Base-by-base conservation (phyloP, 2,888 invertebrate genomes). In the Caenorhabditis panamensis region DNA sequence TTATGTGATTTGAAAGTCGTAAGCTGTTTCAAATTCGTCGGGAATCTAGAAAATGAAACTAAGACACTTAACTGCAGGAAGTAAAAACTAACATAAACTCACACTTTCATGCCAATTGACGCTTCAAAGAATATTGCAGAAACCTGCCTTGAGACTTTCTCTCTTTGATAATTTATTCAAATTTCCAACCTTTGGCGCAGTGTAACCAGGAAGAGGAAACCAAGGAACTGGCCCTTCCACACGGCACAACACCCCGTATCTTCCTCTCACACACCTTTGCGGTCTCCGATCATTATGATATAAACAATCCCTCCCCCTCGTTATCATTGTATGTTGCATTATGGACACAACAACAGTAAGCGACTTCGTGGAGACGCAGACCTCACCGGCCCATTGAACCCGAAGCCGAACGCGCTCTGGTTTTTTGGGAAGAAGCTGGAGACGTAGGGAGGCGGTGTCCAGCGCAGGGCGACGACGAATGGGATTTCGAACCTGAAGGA, bases 401-500 rank as follows among this genome's bases (percentile, higher is more conserved):
- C 73, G 73, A 73, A 73, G 72, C 54, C 64, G 73, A 64, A 71
- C 71, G 59, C 64, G 56, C 72, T 63, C 72, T 72, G 64, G 73
- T 73, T 73, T 73, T 73, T 73, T 73, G 73, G 58, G 26, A 63
- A 58, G 58, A 58, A 31, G 56, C 41, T 16, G 61, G 54, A 56
- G 72, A 47, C 54, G 64, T 54, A 56, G 63, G 44, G 58, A 58
- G 53, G 41, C 26, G 36, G 49, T 64, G 58, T 56, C 58, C 54
- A 56, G 58, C 56, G 51, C 31, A 31, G 31, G 58, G 61, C 61
- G 53, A 63, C 69, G 61, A 61, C 71, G 64, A 73, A 73, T 73
- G 73, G 64, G 73, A 73, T 73, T 73, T 64, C 73, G 73, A 73
- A 73, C 73, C 73, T 73, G 73, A 73, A 73, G 66, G 73, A 73